These are phyloP conservation scores for Steinernema carpocapsae DNA, from an alignment of 2,888 invertebrate species.

Conservation along the genomic window DNA sequence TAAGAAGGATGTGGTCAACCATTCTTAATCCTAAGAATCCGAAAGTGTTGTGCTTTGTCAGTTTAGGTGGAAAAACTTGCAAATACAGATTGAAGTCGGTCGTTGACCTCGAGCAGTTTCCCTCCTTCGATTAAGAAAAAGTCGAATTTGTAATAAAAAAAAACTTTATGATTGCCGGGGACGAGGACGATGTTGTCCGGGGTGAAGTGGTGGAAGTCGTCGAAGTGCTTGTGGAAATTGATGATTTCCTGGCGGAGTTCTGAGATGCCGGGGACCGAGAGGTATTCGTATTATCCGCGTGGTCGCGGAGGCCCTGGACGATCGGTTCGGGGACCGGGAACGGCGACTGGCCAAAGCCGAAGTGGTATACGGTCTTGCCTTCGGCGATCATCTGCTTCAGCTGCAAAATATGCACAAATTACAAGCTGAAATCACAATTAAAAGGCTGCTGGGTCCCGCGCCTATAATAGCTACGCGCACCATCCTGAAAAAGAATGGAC, in stretches of 20 bases:
- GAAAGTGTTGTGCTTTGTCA: constrained; percentile 50
- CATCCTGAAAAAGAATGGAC: background rate
- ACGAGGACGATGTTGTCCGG: constrained; percentile 68
- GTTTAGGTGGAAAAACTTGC: constrained; percentile 56
- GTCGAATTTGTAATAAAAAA: constrained; percentile 52
- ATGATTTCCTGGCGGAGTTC: constrained; percentile 66
- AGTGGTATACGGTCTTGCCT: constrained; percentile 68
- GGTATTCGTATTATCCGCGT: constrained; percentile 67
- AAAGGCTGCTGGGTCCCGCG: background rate
- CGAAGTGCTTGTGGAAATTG: constrained; percentile 60
- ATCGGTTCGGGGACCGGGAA: constrained; percentile 69
- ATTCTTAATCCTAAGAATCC: constrained; percentile 60
- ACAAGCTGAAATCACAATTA: no score
- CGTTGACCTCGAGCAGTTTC: constrained; percentile 40
- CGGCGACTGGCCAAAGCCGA: constrained; percentile 70
- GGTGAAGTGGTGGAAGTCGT: constrained; percentile 45
- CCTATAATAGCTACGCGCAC: background rate
- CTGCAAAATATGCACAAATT: no score
- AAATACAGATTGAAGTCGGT: constrained; percentile 59
- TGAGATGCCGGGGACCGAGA: constrained; percentile 66
- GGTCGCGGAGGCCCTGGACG: constrained; percentile 61
- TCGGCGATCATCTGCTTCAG: constrained; percentile 59
- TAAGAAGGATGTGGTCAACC: no score
- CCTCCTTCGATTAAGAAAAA: constrained; percentile 54
- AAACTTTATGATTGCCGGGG: no score